Evolutionary conservation across 1,140 invertebrate genomes (phyloP).

Genomic region (Bradysia coprophila): DNA sequence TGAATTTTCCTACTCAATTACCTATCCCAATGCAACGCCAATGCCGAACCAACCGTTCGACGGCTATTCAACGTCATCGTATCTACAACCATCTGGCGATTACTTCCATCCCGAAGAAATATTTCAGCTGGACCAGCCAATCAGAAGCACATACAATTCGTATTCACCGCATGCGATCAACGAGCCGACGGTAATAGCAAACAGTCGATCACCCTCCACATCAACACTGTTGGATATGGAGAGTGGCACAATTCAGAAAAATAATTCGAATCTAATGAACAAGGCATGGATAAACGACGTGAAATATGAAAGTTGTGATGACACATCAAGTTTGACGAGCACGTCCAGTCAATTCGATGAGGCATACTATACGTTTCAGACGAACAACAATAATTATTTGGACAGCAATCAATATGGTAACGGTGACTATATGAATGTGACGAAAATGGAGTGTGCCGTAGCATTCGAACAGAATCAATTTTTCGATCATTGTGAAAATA

Average conservation of each 20-base stretch:
- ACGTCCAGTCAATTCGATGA: constrained; percentile 5
- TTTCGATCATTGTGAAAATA: neutral
- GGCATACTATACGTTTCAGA: neutral
- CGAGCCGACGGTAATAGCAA: constrained; percentile 23
- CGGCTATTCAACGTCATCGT: no score
- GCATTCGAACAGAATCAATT: neutral
- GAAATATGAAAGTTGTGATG: constrained; percentile 19
- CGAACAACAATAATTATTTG: neutral
- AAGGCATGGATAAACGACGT: neutral
- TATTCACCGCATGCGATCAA: constrained; percentile 24
- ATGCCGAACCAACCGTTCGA: no score
- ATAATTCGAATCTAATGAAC: constrained; percentile 18
- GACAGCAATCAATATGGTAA: neutral
- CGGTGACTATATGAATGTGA: neutral
- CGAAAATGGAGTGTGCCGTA: neutral
- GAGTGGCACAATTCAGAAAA: constrained; percentile 39
- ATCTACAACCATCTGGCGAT: no score
- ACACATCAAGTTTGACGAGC: constrained; percentile 17
- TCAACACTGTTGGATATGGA: constrained; percentile 50
- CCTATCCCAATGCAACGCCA: no score
- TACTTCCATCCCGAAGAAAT: constrained; percentile 62
- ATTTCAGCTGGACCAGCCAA: constrained; percentile 53
- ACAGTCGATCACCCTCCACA: constrained; percentile 33
- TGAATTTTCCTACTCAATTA: no score
- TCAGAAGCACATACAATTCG: constrained; percentile 38